phyloP scores from a whole-genome alignment of 2,113 vertebrate genomes.

The Myodes glareolus region DNA sequence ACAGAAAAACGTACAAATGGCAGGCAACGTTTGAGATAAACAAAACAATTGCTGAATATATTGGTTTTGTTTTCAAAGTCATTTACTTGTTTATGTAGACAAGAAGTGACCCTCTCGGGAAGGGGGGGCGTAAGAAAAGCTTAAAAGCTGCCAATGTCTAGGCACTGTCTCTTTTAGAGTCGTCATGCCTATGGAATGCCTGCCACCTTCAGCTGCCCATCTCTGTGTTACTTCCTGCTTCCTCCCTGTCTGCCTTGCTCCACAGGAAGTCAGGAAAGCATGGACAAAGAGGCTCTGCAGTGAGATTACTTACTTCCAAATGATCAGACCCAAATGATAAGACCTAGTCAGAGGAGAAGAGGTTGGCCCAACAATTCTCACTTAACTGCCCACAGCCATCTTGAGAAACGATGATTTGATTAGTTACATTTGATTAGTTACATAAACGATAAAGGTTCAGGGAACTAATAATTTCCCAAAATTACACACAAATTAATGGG shows the following conservation, averaged over 20 bases:
- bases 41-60: neutral
- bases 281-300: neutral
- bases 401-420: neutral
- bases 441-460: neutral
- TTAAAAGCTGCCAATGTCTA: neutral
- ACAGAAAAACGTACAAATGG: neutral
- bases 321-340: neutral
- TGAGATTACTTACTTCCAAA: neutral
- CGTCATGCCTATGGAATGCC: neutral
- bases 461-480: neutral
- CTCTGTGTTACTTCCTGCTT: slow-evolving; percentile 21
- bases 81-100: neutral
- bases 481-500: neutral
- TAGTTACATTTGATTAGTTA: neutral
- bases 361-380: neutral
- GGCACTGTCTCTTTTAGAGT: neutral
- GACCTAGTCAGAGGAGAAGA: neutral
- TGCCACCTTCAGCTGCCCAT: neutral
- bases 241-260: neutral
- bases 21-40: neutral
- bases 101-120: neutral
- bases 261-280: neutral
- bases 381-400: neutral
- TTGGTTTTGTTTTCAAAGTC: slow-evolving; percentile 40
- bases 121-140: neutral